phyloP scores from a whole-genome alignment of 2,888 invertebrate genomes.

The Epistrophella euchroma region DNA sequence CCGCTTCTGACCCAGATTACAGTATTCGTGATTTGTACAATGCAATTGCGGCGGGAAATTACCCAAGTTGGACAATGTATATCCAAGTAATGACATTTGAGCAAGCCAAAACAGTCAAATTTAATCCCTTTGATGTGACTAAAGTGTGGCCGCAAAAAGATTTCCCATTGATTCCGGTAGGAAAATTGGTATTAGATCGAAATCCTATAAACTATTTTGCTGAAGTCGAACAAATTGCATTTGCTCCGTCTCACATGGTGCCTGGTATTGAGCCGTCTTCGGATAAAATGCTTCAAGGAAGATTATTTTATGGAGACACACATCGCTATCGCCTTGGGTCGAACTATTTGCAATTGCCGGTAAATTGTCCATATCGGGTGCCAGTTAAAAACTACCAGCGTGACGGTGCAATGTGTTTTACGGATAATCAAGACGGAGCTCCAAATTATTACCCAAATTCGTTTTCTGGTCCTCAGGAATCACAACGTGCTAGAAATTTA shows the following conservation, averaged over 20 bases:
- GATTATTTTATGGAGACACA: constrained; percentile 96
- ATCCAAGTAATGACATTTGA: constrained; percentile 96
- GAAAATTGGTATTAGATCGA: constrained; percentile 92
- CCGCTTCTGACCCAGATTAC: constrained; percentile 94
- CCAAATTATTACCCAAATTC: constrained; percentile 99
- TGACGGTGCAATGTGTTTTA: constrained; percentile 91
- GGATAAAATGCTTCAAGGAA: constrained; percentile 96
- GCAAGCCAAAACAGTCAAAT: constrained; percentile 91
- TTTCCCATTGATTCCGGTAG: constrained; percentile 94
- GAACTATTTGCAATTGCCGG: constrained; percentile 96
- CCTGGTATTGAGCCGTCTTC: constrained; percentile 97
- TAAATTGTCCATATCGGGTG: constrained; percentile 95
- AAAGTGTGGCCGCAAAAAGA: constrained; percentile 96
- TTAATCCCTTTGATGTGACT: constrained; percentile 97
- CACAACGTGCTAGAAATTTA: constrained; percentile 87
- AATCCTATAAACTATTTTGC: constrained; percentile 97
- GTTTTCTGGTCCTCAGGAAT: constrained; percentile 93
- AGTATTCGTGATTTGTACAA: constrained; percentile 95
- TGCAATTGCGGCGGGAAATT: constrained; percentile 90
- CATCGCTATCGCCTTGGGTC: constrained; percentile 95
- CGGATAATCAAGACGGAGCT: constrained; percentile 92
- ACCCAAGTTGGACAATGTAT: constrained; percentile 91
- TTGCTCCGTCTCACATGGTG: constrained; percentile 94
- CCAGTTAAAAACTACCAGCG: constrained; percentile 91
- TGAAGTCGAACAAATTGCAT: constrained; percentile 96